Conservation (phyloP, 1,140 invertebrate genomes). For the Drusus annulatus region DNA sequence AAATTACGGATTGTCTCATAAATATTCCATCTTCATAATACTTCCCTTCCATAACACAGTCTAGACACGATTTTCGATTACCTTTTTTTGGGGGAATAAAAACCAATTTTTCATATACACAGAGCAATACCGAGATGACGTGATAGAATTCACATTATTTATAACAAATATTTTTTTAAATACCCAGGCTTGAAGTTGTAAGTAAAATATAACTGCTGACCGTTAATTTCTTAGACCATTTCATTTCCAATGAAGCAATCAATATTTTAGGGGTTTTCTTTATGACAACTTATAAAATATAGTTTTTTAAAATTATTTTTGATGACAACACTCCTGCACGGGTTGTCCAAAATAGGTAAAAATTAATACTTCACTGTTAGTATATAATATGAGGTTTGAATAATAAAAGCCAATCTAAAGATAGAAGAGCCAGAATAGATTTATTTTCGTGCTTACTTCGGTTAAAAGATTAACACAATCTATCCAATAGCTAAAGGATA, state of each 20-base stretch:
- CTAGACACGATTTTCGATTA: constrained; percentile 28
- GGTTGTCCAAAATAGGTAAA: too few species aligned
- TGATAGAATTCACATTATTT: constrained; percentile 12
- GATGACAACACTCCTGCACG: too few species aligned
- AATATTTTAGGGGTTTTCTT: background rate
- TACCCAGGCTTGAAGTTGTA: background rate
- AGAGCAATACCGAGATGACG: constrained; percentile 14
- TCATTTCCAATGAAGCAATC: constrained; percentile 3
- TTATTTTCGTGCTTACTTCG: too few species aligned
- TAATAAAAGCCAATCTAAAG: too few species aligned
- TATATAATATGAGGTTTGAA: too few species aligned
- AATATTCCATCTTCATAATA: constrained; percentile 9
- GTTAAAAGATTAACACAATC: too few species aligned
- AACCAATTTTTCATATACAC: constrained; percentile 23
- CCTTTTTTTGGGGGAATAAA: constrained; percentile 18
- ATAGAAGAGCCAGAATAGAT: too few species aligned
- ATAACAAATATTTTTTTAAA: background rate
- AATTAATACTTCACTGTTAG: too few species aligned
- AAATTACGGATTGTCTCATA: background rate
- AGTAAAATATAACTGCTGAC: too few species aligned
- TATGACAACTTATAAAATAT: too few species aligned
- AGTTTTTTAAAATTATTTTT: too few species aligned
- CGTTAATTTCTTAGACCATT: background rate
- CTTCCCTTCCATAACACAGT: constrained; percentile 12
- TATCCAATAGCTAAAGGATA: too few species aligned